phyloP scores from a whole-genome alignment of 2,113 vertebrate genomes.

The Lonchura striata region DNA sequence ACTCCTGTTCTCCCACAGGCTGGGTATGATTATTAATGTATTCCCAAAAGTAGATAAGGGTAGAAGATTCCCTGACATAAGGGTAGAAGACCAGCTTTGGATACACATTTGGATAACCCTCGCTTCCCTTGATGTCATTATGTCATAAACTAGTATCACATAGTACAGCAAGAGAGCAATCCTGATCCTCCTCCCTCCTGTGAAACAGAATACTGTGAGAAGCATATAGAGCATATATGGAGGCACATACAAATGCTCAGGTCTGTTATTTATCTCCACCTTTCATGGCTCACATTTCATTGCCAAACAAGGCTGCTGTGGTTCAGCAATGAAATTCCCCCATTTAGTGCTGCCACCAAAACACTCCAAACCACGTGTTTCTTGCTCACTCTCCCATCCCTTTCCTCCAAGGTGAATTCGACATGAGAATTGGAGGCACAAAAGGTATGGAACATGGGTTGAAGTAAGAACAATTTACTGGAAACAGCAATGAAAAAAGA shows the following conservation, averaged over 20 bases:
- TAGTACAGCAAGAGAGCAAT: not conserved
- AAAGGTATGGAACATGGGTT: not conserved
- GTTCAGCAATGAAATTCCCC: not conserved
- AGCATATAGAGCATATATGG: too few species aligned
- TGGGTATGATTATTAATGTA: not conserved
- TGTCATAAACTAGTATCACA: not conserved
- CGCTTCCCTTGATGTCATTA: not conserved
- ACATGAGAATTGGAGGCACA: not conserved
- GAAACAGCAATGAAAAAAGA: not conserved
- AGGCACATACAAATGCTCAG: not conserved
- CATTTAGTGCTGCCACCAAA: not conserved
- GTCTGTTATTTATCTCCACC: not conserved
- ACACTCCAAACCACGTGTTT: not conserved
- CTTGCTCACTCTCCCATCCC: not conserved
- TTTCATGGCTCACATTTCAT: not conserved
- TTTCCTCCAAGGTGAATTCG: rapidly evolving
- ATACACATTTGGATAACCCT: not conserved
- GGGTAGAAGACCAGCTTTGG: not conserved
- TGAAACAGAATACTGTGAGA: not conserved
- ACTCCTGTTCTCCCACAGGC: not conserved
- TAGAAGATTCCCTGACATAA: not conserved
- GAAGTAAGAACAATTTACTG: too few species aligned
- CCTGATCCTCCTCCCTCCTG: not conserved
- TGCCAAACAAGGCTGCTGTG: not conserved
- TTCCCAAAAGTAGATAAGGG: not conserved